phyloP scores from a whole-genome alignment of 2,113 vertebrate species.

The Phalacrocorax brasilianus region DNA sequence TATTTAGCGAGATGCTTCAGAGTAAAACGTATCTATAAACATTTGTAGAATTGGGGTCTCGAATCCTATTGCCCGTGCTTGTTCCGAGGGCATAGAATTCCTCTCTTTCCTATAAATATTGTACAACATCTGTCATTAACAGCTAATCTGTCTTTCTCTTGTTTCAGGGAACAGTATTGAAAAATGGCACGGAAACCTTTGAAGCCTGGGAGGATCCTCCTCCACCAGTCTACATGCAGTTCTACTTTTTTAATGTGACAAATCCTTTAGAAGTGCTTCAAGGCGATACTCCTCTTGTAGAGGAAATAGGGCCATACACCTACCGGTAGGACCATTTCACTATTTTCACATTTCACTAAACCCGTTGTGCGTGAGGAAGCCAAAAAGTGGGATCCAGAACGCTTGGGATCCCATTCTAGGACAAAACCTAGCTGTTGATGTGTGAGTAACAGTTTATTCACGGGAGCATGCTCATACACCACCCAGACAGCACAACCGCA shows the following conservation, averaged over 20 bases:
- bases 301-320: constrained; percentile 89
- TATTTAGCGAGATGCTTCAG: background rate
- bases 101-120: background rate
- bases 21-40: background rate
- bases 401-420: background rate
- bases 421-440: too few species aligned
- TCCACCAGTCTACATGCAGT: constrained; percentile 89
- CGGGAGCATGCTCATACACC: background rate
- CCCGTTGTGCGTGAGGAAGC: background rate
- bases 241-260: constrained; percentile 92
- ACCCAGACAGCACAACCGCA: background rate
- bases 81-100: background rate
- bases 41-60: background rate
- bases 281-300: constrained; percentile 80
- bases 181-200: constrained; percentile 87
- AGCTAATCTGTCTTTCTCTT: background rate
- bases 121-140: background rate
- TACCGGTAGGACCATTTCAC: constrained; percentile 81
- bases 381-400: background rate
- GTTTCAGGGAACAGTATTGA: constrained; percentile 85
- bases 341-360: background rate
- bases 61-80: background rate
- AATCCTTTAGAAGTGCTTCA: constrained; percentile 82
- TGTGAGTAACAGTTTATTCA: background rate
- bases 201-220: constrained; percentile 88